These are phyloP conservation scores for Microcebus murinus DNA, from an alignment of 2,113 vertebrate species.

Conservation along the genomic window DNA sequence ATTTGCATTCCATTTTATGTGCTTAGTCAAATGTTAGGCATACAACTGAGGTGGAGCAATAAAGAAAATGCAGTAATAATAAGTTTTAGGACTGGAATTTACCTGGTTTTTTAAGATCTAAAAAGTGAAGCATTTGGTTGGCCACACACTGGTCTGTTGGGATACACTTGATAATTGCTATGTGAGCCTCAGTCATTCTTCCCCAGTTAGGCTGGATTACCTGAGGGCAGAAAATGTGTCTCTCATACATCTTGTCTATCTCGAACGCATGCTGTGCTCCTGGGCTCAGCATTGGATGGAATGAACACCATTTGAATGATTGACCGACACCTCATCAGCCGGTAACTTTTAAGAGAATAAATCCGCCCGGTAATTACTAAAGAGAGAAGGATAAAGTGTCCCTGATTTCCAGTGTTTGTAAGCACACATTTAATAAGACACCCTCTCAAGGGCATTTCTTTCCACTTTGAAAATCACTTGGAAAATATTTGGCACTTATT, in stretches of 20 bases:
- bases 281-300: background rate
- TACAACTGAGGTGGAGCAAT: background rate
- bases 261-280: background rate
- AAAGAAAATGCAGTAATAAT: background rate
- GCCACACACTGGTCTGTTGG: background rate
- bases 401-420: slow-evolving; percentile 59
- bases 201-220: background rate
- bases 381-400: slow-evolving; percentile 18
- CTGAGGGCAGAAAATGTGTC: background rate
- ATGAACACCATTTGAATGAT: slow-evolving; percentile 32
- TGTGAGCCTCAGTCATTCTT: background rate
- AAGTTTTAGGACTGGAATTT: background rate
- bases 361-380: slow-evolving; percentile 25
- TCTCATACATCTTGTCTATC: background rate
- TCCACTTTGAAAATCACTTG: slow-evolving; percentile 63
- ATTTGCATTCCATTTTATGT: slow-evolving; percentile 49
- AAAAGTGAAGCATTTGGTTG: background rate
- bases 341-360: slow-evolving; percentile 56
- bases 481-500: slow-evolving; percentile 55
- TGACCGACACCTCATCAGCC: slow-evolving; percentile 18
- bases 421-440: slow-evolving; percentile 58
- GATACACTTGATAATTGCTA: background rate
- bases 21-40: slow-evolving; percentile 36
- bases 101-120: background rate
- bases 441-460: slow-evolving; percentile 56